Conservation (phyloP, 64 coral and sea anemone species). For the Pocillopora damicornis region DNA sequence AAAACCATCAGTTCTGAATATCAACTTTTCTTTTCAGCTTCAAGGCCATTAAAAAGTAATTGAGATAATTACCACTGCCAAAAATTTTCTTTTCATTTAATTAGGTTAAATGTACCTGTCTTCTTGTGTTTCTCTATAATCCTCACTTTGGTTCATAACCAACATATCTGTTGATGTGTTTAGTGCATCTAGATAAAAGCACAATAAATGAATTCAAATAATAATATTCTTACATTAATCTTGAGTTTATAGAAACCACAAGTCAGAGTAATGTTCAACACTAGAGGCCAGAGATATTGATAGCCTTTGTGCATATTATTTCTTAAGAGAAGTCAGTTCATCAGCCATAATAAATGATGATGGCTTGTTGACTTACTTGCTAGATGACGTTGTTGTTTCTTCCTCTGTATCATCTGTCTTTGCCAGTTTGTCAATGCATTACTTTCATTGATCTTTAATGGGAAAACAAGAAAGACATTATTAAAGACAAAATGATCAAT, state of each 20-base stretch:
- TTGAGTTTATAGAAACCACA: no score
- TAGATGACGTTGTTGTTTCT: constrained; percentile 73
- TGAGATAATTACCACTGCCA: background rate
- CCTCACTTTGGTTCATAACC: constrained; percentile 98
- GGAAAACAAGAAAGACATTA: background rate
- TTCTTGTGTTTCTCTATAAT: constrained; percentile 91
- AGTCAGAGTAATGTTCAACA: no score
- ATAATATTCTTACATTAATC: background rate
- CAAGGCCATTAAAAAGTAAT: background rate
- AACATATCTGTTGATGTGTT: constrained; percentile 86
- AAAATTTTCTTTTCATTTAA: no score
- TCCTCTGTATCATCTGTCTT: constrained; percentile 76
- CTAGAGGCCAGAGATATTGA: no score
- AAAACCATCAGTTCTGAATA: background rate
- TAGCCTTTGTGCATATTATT: no score
- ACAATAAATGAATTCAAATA: background rate
- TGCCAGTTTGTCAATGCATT: constrained; percentile 94
- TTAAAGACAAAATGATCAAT: background rate
- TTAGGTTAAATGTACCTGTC: constrained; percentile 53
- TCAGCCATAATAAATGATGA: no score
- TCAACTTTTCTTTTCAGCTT: background rate
- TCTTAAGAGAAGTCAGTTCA: no score
- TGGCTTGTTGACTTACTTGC: constrained; percentile 36
- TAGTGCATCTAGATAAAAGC: constrained; percentile 46
- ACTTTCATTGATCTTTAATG: constrained; percentile 79